These are phyloP conservation scores for Lingula anatina DNA, from an alignment of 2,888 invertebrate genomes.

Conservation along the genomic window DNA sequence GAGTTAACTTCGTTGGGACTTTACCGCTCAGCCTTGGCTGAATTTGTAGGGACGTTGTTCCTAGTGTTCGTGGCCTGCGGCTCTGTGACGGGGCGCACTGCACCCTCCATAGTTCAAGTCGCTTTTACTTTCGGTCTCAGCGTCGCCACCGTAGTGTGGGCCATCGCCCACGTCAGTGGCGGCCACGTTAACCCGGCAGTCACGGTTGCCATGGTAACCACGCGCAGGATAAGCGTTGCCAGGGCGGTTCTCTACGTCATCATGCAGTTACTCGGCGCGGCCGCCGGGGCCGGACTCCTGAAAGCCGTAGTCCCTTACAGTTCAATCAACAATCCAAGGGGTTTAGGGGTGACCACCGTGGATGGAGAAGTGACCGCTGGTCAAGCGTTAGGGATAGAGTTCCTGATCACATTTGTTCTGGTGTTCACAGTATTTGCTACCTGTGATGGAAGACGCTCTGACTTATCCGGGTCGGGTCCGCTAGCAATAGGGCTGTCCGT, in stretches of 20 bases:
- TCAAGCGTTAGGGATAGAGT: slow-evolving; percentile 80
- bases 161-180: slow-evolving; percentile 82
- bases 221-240: slow-evolving; percentile 76
- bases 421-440: slow-evolving; percentile 80
- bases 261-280: too few species aligned
- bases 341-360: slow-evolving; percentile 22
- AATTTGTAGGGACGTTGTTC: slow-evolving; percentile 79
- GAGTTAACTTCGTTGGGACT: slow-evolving; percentile 53
- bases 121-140: slow-evolving; percentile 82
- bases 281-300: too few species aligned
- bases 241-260: slow-evolving; percentile 78
- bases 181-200: slow-evolving; percentile 92
- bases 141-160: slow-evolving; percentile 79
- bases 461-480: slow-evolving; percentile 73
- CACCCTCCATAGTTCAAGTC: too few species aligned
- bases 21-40: slow-evolving; percentile 77
- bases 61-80: slow-evolving; percentile 80
- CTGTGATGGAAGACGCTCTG: slow-evolving; percentile 75
- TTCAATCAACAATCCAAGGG: slow-evolving; percentile 9
- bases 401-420: slow-evolving; percentile 78
- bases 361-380: slow-evolving; percentile 54
- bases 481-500: slow-evolving; percentile 85
- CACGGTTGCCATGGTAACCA: slow-evolving; percentile 77
- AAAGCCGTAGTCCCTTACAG: slow-evolving; percentile 62
- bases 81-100: slow-evolving; percentile 45